Evolutionary conservation across 1,140 invertebrate species (phyloP).

Genomic region (Drosophila sp.): DNA sequence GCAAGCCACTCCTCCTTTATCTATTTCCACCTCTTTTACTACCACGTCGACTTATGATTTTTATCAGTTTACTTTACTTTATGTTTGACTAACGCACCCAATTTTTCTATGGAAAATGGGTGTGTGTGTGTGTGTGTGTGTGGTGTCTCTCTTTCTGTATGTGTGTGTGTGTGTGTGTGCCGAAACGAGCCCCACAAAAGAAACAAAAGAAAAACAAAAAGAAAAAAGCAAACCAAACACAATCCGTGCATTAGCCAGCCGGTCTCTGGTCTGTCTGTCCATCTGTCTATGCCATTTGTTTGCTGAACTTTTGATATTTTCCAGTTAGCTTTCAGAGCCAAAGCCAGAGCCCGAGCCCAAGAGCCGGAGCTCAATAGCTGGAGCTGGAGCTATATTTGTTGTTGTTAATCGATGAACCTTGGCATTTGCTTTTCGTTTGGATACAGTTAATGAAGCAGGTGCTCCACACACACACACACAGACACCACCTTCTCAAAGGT

Average conservation of each 20-base stretch:
- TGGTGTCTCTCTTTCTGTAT: neutral
- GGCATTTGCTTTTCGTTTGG: slow-evolving; percentile 52
- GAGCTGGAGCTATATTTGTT: slow-evolving; percentile 21
- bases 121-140: slow-evolving; percentile 32
- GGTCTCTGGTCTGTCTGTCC: slow-evolving; percentile 11
- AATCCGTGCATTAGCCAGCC: slow-evolving; percentile 58
- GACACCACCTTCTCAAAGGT: neutral
- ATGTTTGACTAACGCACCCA: slow-evolving; percentile 76
- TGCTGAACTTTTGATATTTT: slow-evolving; percentile 78
- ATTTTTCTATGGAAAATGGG: slow-evolving; percentile 70
- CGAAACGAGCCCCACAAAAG: slow-evolving; percentile 39
- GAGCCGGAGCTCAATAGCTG: neutral
- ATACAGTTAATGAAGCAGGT: slow-evolving; percentile 37
- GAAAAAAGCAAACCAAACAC: slow-evolving; percentile 51
- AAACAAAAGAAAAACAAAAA: slow-evolving; percentile 35
- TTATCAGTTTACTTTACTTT: slow-evolving; percentile 61
- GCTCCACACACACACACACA: slow-evolving; percentile 21
- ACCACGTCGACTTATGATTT: slow-evolving; percentile 47
- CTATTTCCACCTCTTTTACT: slow-evolving; percentile 29
- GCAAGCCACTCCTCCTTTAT: slow-evolving; percentile 34
- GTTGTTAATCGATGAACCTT: slow-evolving; percentile 54
- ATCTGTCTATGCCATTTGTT: slow-evolving; percentile 52
- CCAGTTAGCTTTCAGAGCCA: slow-evolving; percentile 34
- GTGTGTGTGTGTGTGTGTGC: neutral
- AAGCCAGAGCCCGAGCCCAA: neutral